Evolutionary conservation across 64 coral and sea anemone genomes (phyloP).

Genomic region (Dendronephthya gigantea): DNA sequence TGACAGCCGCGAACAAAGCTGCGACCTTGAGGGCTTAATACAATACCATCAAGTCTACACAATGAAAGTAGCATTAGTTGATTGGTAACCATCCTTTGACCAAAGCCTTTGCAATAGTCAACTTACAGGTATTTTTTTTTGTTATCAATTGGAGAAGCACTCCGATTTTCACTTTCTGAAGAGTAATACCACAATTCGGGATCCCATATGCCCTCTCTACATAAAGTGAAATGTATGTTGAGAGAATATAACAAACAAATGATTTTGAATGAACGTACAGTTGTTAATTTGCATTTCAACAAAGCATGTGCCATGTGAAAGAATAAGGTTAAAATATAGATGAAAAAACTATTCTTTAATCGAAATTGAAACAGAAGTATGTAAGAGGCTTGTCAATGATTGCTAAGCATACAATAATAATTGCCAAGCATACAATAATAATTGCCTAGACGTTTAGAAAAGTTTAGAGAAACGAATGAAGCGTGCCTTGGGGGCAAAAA

Average conservation of each 20-base stretch:
- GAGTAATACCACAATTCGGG: slow-evolving; percentile 96
- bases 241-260: too few relatives aligned
- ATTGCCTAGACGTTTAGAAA: too few relatives aligned
- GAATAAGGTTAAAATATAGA: too few relatives aligned
- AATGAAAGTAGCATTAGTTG: not conserved
- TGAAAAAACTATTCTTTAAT: too few relatives aligned
- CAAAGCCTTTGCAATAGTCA: not conserved
- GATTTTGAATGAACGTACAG: too few relatives aligned
- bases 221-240: not conserved
- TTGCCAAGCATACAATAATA: not conserved
- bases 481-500: not conserved
- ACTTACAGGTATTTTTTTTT: slow-evolving; percentile 76
- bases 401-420: too few relatives aligned
- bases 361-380: too few relatives aligned
- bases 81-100: not conserved
- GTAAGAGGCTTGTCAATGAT: too few relatives aligned
- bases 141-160: slow-evolving; percentile 75
- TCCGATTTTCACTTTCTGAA: slow-evolving; percentile 59
- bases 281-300: too few relatives aligned
- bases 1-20: slow-evolving; percentile 11
- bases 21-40: slow-evolving; percentile 1
- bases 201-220: slow-evolving; percentile 88
- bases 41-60: slow-evolving; percentile 1
- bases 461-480: too few relatives aligned
- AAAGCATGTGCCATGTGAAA: too few relatives aligned